Evolutionary conservation across 2,888 invertebrate species (phyloP), one percentile per base, ranked within the genome.

Genomic region (Tenthredo scrophulariae): DNA sequence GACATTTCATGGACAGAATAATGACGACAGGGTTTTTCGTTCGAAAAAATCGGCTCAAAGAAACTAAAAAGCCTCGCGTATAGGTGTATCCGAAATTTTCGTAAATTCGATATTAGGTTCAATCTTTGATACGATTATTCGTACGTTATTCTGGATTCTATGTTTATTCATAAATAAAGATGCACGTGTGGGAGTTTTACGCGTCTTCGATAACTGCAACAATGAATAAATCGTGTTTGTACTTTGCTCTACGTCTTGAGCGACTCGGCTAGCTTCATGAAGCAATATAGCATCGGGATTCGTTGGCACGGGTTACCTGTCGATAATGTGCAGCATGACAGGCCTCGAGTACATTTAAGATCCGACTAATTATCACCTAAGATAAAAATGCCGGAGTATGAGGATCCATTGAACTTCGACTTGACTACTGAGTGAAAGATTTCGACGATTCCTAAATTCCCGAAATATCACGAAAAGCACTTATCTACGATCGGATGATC

Each of bases 181-280:
- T 37, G 15, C 13, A 46, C n/a, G 29, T 50, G 29, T 15, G 40
- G 10, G 13, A 29, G 50, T 50, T 75, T 50, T 29, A 5, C 29
- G 26, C 13, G 22, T 50, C 4, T 26, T 26, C 50, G 75, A 46
- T 75, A 75, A 75, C 75, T 75, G 75, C 75, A 43, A 75, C 3
- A 10, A 75, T 26, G 26, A 15, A 75, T 22, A 75, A 29, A 75
- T 75, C 75, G 15, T 29, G 13, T 75, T 75, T 75, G 26, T 26
- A 46, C 22, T 75, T 43, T 22, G 33, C 9, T 77, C 54, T 15
- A 70, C 15, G 33, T 54, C 54, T 77, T n/a, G 9, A 18, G 22
- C 5, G n/a, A 37, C 43, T 9, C 13, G 7, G 46, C 33, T 58
- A 37, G 18, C 54, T 79, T 22, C 7, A 5, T 43, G 18, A 37